Evolutionary conservation across 53 echinoderm and acorn worm species (phyloP), one percentile per base, ranked within the genome.

Genomic region (Stichopus horrens): DNA sequence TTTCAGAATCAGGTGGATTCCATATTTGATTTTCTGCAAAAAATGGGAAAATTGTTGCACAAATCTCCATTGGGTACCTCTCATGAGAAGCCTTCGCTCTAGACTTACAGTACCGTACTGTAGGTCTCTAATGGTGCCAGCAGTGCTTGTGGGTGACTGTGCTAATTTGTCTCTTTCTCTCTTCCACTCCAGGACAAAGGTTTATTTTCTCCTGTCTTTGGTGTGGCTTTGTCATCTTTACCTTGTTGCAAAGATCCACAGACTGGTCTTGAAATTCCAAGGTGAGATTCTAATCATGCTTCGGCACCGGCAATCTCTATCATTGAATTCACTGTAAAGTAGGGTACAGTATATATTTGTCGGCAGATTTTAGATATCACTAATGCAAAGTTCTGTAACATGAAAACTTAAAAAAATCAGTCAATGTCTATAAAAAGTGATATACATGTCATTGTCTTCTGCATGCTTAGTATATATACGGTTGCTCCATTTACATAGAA

Each of bases 191-290:
- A 86, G 86, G 74, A 86, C 53, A 86, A 73, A 52, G 19, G n/a
- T 73, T 52, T 13, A 16, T 53, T 53, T 54, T 55, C 74, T 16
- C 73, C 86, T 54, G 54, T 86, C 13, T 86, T 86, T 86, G 86
- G 86, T 73, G 86, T 86, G 13, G 52, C 86, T 53, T 54, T 86
- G 23, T 10, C 53, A 54, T 13, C 23, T 74, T 18, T 86, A 52
- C 86, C 86, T 10, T 74, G n/a, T n/a, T 86, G 86, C 19, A 86
- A 86, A 73, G 86, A 86, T 74, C 86, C 54, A 4, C 86, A 86
- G 18, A 59, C 86, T 11, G 86, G 86, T 18, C 74, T 86, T 16
- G 86, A 86, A 53, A 52, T 86, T 23, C 86, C 86, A 86, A 86
- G 86, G 86, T 86, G 53, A 84, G 84, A 22, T 7, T 37, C 37